A percentile compares a stretch with the other conserved stretches of the same genome.
phyloP scores from a whole-genome alignment of 2,113 vertebrate species.

The Myxocyprinus asiaticus region DNA sequence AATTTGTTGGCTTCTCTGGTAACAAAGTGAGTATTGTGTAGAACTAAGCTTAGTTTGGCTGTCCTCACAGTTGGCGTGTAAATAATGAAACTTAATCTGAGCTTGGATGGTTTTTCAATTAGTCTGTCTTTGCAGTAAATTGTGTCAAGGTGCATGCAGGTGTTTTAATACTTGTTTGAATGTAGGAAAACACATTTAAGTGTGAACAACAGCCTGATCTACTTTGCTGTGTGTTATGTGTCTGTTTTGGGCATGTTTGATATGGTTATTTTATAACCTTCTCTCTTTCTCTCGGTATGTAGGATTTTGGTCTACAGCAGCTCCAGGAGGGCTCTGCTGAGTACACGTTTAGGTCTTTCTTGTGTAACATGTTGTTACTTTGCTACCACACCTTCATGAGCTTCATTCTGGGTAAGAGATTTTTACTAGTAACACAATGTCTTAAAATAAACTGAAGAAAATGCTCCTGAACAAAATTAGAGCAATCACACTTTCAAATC shows the following conservation, averaged over 20 bases:
- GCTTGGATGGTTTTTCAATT: background rate
- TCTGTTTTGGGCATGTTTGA: background rate
- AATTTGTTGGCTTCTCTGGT: slow-evolving; percentile 96
- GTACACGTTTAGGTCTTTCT: slow-evolving; percentile 89
- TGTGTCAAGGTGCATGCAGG: background rate
- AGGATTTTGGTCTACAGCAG: slow-evolving; percentile 93
- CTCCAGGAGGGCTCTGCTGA: slow-evolving; percentile 88
- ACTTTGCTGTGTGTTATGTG: slow-evolving; percentile 2
- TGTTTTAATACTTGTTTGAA: background rate
- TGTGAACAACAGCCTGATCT: background rate
- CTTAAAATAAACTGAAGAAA: background rate
- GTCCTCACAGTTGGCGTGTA: background rate
- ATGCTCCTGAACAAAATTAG: no score
- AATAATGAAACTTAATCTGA: slow-evolving; percentile 8
- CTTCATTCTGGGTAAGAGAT: slow-evolving; percentile 89
- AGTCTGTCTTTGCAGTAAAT: background rate
- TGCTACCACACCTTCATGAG: slow-evolving; percentile 99
- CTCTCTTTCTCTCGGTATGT: slow-evolving; percentile 36
- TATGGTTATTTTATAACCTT: background rate
- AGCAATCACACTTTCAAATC: background rate
- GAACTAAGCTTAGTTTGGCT: background rate
- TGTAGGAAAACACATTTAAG: background rate
- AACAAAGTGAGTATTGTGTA: slow-evolving; percentile 84
- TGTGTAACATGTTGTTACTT: slow-evolving; percentile 94
- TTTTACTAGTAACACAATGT: background rate